phyloP scores from a whole-genome alignment of 2,888 invertebrate species.

The Pyrrhia umbra region DNA sequence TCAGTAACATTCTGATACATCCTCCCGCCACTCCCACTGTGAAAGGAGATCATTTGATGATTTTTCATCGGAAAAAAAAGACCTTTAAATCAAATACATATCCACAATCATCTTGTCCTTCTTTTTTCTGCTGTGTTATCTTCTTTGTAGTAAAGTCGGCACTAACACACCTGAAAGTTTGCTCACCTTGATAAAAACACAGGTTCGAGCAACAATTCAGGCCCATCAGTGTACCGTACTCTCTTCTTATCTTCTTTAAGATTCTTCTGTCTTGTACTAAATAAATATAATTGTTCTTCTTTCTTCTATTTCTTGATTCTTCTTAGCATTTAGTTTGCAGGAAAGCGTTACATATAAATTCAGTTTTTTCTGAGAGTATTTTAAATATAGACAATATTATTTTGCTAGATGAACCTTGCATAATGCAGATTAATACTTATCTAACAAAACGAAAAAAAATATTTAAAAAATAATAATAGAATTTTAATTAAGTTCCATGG shows the following conservation, averaged over 20 bases:
- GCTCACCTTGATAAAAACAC: constrained; percentile 93
- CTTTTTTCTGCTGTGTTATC: constrained; percentile 47
- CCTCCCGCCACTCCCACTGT: no score
- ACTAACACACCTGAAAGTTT: constrained; percentile 97
- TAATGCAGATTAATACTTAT: no score
- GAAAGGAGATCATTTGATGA: no score
- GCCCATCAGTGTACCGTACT: constrained; percentile 92
- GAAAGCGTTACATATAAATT: no score
- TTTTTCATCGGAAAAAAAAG: no score
- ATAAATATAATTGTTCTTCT: not conserved
- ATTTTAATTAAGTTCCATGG: no score
- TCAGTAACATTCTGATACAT: no score
- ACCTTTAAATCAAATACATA: not conserved
- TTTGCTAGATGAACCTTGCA: no score
- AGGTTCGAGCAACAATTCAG: constrained; percentile 96
- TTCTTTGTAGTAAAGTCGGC: constrained; percentile 79
- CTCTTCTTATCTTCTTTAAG: constrained; percentile 59
- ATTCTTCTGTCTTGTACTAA: constrained; percentile 4
- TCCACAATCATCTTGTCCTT: constrained; percentile 8
- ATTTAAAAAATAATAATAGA: no score
- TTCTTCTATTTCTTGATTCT: not conserved
- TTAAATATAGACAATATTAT: no score
- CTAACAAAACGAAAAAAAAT: no score
- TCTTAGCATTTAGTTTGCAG: not conserved
- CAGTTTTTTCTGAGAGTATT: no score